Conservation (phyloP, 2,797 vertebrate genomes). For the Sebastes jordani region DNA sequence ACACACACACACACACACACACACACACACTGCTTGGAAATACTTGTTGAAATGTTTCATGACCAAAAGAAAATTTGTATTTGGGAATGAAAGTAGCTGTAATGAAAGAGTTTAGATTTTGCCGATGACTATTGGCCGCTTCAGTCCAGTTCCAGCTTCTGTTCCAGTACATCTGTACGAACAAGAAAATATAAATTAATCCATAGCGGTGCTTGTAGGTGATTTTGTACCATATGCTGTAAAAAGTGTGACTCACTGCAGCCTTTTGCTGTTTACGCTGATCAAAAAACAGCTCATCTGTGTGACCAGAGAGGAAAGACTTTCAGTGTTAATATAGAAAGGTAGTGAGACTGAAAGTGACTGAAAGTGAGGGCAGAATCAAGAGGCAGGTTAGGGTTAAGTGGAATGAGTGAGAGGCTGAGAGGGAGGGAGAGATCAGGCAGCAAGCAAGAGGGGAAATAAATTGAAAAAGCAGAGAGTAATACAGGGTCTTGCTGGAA, state of each 20-base stretch:
- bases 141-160: background rate
- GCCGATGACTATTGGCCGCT: background rate
- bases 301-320: background rate
- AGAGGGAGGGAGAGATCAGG: slow-evolving; percentile 40
- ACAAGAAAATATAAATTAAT: background rate
- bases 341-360: slow-evolving; percentile 10
- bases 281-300: background rate
- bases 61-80: background rate
- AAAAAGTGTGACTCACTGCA: background rate
- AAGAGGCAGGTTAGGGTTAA: slow-evolving; percentile 49
- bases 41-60: background rate
- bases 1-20: background rate
- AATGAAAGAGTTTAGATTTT: background rate
- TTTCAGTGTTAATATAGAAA: background rate
- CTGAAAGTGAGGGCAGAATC: slow-evolving; percentile 15
- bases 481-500: slow-evolving; percentile 68
- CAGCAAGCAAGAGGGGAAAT: slow-evolving; percentile 35
- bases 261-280: background rate
- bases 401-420: slow-evolving; percentile 35
- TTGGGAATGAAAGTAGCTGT: background rate
- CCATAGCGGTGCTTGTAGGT: background rate
- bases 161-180: background rate
- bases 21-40: background rate
- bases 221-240: background rate
- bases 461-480: slow-evolving; percentile 79